A percentile compares a stretch with the other conserved stretches of the same genome.
phyloP scores from a whole-genome alignment of 2,113 vertebrate species.

The Zapornia atra region DNA sequence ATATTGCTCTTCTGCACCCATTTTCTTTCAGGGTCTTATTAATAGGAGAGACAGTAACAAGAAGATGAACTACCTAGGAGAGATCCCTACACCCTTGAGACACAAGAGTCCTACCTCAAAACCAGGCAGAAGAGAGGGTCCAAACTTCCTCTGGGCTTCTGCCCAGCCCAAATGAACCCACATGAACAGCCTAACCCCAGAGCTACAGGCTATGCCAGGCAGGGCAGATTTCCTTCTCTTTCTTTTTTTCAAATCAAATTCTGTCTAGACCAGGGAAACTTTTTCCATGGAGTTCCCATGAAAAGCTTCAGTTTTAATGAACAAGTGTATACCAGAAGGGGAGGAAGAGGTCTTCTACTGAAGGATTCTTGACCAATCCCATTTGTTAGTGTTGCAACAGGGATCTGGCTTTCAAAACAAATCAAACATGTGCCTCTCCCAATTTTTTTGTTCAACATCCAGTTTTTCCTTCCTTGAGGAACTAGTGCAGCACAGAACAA shows the following conservation, averaged over 20 bases:
- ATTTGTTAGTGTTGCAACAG: not conserved
- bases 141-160: not conserved
- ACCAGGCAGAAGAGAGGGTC: not conserved
- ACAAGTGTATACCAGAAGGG: not conserved
- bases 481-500: not conserved
- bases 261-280: not conserved
- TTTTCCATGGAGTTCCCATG: constrained; percentile 38
- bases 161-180: not conserved
- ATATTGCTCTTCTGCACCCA: not conserved
- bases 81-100: not conserved
- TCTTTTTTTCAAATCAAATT: constrained; percentile 45
- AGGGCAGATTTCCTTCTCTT: not conserved
- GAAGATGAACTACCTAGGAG: not conserved
- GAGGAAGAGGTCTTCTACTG: constrained; percentile 2
- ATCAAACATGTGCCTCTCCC: not conserved
- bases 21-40: not conserved
- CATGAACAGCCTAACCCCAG: not conserved
- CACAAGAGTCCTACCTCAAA: not conserved
- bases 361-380: not conserved
- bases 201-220: not conserved
- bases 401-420: not conserved
- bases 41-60: not conserved
- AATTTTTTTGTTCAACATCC: not conserved
- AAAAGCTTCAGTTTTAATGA: constrained; percentile 47
- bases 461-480: not conserved